Evolutionary conservation across 2,113 vertebrate species (phyloP).

Genomic region (Bubo bubo): DNA sequence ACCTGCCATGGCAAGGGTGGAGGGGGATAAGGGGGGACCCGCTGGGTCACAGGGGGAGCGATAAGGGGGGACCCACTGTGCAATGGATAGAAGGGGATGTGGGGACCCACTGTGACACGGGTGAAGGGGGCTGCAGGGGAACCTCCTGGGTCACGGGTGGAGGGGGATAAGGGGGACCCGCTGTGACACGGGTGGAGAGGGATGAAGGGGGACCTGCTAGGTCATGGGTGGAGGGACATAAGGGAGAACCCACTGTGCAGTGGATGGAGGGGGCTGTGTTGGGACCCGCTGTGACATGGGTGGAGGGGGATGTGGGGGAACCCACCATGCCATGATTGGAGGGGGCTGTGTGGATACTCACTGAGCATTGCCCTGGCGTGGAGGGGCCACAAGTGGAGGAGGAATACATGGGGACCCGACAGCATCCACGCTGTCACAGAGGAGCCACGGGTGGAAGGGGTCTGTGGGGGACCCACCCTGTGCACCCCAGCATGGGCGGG

Average conservation of each 20-base stretch:
- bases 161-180: too few species aligned
- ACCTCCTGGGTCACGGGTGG: not conserved
- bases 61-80: not conserved
- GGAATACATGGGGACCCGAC: rapidly evolving
- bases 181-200: not conserved
- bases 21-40: too few species aligned
- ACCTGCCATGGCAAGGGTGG: too few species aligned
- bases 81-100: not conserved
- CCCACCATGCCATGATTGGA: rapidly evolving
- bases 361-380: rapidly evolving
- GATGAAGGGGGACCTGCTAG: rapidly evolving
- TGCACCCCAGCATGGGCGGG: not conserved
- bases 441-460: not conserved
- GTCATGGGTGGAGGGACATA: not conserved
- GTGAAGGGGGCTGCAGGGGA: not conserved
- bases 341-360: not conserved
- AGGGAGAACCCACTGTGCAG: not conserved
- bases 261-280: not conserved
- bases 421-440: not conserved
- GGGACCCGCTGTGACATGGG: rapidly evolving
- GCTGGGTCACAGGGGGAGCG: not conserved
- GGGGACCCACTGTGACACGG: not conserved
- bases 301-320: too few species aligned
- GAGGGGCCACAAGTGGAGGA: not conserved
- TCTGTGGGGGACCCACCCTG: rapidly evolving